Conservation (phyloP, 2,113 vertebrate species). For the Melospiza melodia region DNA sequence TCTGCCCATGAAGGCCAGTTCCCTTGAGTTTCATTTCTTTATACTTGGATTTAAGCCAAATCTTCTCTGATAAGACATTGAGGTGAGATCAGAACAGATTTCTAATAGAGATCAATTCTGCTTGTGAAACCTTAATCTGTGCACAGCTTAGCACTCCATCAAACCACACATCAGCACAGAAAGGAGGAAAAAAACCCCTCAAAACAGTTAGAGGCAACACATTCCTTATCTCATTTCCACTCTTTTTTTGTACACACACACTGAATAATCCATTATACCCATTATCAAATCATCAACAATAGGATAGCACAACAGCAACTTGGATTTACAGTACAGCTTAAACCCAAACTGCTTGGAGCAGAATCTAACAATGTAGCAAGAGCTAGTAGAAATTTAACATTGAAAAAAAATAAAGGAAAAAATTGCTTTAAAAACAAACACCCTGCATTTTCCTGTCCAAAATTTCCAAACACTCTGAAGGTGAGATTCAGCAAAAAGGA, state of each 20-base stretch:
- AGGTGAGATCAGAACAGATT: not conserved
- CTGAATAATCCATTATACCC: not conserved
- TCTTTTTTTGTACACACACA: not conserved
- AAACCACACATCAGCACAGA: not conserved
- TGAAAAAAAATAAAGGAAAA: not conserved
- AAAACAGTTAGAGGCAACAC: not conserved
- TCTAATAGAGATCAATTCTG: not conserved
- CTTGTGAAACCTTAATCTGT: not conserved
- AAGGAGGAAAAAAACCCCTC: not conserved
- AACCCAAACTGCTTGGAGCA: not conserved
- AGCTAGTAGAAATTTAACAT: not conserved
- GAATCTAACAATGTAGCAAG: not conserved
- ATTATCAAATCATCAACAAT: not conserved
- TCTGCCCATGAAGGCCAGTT: not conserved
- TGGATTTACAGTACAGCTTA: not conserved
- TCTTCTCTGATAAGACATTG: not conserved
- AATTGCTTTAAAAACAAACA: not conserved
- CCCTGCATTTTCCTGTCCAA: not conserved
- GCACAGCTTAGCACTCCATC: not conserved
- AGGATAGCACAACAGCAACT: not conserved
- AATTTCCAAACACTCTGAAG: not conserved
- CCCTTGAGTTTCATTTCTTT: not conserved
- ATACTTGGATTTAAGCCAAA: not conserved
- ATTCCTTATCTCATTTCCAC: not conserved
- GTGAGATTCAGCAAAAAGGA: not conserved